Evolutionary conservation across 2,888 invertebrate genomes (phyloP), one percentile per base, ranked within the genome.

Genomic region (Ischnus inquisitorius): DNA sequence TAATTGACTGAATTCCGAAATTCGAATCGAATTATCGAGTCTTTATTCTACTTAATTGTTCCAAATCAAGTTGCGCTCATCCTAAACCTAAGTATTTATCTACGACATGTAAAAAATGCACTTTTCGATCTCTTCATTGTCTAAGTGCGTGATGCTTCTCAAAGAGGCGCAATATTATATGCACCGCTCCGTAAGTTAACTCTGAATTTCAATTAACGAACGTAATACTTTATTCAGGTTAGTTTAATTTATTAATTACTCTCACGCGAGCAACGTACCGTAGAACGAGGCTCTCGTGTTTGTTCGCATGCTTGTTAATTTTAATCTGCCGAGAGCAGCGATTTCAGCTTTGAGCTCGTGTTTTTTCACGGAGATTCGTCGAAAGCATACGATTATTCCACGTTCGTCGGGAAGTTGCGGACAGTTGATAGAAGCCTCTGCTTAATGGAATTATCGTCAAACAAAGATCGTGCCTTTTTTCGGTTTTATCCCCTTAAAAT

Each of bases 181-280:
- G 2, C 46, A 3, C 6, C 3, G n/a, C 12, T 46, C n/a, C n/a
- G 12, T 67, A 34, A 54, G 71, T 79, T 74, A 67, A 43, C 74
- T 43, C 72, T 48, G 46, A 80, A 80, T 80, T 80, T 68, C 39
- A 60, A 80, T 68, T 68, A n/a, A 75, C 39, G 22, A 75, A 62
- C 10, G 16, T 39, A 39, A 69, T 16, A 79, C 74, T 22, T 67
- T 39, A 80, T 62, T 75, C 43, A 68, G 75, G 68, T 75, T 75
- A 60, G 39, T 60, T 68, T 68, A 67, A 68, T 72, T 75, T 69
- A 75, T 75, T 68, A 80, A 74, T 62, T 54, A 80, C 46, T 25
- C 8, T 48, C 12, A 48, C 48, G 12, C 46, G 51, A 34, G 8
- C 16, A 19, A 28, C 6, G 10, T 16, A 25, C 12, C 34, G 16